A percentile compares a stretch with the other conserved stretches of the same genome.
Evolutionary conservation across 2,797 vertebrate genomes (phyloP).

Genomic region (Phoebastria nigripes): DNA sequence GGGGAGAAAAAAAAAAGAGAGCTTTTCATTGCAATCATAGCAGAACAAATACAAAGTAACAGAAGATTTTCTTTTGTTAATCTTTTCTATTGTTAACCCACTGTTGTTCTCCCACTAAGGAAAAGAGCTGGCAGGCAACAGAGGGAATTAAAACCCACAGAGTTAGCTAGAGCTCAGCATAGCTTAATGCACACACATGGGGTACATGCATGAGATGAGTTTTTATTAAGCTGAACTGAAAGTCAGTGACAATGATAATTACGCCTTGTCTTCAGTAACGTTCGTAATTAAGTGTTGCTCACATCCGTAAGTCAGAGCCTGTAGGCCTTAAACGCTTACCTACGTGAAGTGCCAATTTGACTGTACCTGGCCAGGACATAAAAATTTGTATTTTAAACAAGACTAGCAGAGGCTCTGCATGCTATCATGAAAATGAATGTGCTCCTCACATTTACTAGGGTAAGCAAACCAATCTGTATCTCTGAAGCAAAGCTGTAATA

Average conservation of each 20-base stretch:
- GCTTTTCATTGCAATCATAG: neutral
- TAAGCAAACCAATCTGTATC: neutral
- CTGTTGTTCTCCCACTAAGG: neutral
- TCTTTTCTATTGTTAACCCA: neutral
- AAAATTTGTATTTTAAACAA: neutral
- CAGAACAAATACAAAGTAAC: neutral
- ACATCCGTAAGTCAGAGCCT: neutral
- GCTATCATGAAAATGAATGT: neutral
- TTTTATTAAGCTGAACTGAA: neutral
- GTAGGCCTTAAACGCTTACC: neutral
- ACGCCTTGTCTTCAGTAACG: neutral
- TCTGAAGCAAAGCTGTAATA: neutral
- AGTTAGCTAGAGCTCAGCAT: neutral
- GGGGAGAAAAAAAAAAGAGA: neutral
- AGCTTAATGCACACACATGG: fast-evolving
- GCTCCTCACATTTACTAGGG: neutral
- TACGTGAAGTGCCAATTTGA: neutral
- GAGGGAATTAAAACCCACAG: neutral
- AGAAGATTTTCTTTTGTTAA: neutral
- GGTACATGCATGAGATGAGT: neutral
- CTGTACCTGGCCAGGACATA: neutral
- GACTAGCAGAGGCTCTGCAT: neutral
- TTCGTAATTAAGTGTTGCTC: constrained; percentile 5
- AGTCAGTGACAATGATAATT: neutral
- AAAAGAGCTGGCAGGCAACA: neutral